phyloP scores from a whole-genome alignment of 2,797 vertebrate species.

The Philypnodon macrostomus region DNA sequence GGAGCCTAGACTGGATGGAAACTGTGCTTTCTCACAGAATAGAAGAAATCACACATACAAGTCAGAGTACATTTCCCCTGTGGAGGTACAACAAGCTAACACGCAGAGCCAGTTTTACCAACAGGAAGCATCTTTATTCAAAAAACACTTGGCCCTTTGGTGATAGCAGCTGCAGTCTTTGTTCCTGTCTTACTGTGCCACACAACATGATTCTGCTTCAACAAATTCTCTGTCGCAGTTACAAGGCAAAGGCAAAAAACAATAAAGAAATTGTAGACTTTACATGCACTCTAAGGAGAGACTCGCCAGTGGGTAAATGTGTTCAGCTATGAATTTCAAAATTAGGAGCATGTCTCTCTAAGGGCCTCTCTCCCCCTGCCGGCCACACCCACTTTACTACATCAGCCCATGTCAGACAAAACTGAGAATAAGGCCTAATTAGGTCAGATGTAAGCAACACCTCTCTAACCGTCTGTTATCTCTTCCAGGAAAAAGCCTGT shows the following conservation, averaged over 20 bases:
- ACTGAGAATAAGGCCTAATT: no score
- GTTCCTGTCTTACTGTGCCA: slow-evolving; percentile 52
- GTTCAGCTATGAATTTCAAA: slow-evolving; percentile 8
- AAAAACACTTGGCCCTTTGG: slow-evolving; percentile 60
- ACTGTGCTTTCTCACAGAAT: slow-evolving; percentile 43
- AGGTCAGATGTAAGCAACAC: no score
- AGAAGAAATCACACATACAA: slow-evolving; percentile 21
- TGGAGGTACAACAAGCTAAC: slow-evolving; percentile 56
- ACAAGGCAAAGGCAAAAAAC: slow-evolving; percentile 48
- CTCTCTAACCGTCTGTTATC: no score
- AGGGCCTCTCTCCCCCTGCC: no score
- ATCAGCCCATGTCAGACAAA: no score
- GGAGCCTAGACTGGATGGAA: slow-evolving; percentile 40
- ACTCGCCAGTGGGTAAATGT: slow-evolving; percentile 37
- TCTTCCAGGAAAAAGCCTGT: no score
- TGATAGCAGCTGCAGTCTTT: slow-evolving; percentile 62
- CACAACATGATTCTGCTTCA: slow-evolving; percentile 47
- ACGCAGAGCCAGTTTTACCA: slow-evolving; percentile 46
- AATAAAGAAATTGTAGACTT: slow-evolving; percentile 48
- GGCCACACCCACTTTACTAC: no score
- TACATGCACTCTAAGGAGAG: no score
- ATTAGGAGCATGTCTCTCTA: no score
- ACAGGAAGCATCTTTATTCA: slow-evolving; percentile 61
- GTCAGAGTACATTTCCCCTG: slow-evolving; percentile 27
- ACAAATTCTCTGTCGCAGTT: slow-evolving; percentile 52